Percentiles rank a stretch among this genome's conserved stretches.
Evolutionary conservation across 2,113 vertebrate genomes (phyloP).

Genomic region (Rhinolophus ferrumequinum): DNA sequence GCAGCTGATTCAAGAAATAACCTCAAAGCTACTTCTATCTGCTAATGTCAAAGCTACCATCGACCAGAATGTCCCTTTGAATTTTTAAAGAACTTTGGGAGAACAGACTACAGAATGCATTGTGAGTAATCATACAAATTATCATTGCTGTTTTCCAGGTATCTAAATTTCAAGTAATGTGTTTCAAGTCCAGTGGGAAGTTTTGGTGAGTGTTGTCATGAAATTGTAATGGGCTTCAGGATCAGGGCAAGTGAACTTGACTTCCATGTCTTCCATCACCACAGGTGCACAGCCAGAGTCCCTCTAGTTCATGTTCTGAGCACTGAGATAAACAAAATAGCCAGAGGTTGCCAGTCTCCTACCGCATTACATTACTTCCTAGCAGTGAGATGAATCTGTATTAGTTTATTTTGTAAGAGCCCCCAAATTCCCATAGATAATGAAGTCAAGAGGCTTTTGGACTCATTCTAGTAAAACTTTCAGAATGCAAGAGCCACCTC

Average conservation of each 20-base stretch:
- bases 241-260: background rate
- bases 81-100: conserved; percentile 12
- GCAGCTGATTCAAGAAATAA: conserved; percentile 21
- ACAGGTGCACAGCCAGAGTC: background rate
- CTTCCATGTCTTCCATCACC: background rate
- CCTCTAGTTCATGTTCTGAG: background rate
- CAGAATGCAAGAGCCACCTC: background rate
- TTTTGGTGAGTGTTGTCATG: background rate
- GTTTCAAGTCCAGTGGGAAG: background rate
- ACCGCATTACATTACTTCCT: background rate
- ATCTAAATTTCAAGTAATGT: background rate
- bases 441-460: conserved; percentile 48
- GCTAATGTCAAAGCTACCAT: background rate
- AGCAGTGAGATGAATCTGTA: background rate
- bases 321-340: background rate
- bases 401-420: conserved; percentile 37
- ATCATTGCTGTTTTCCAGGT: background rate
- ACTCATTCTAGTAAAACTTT: conserved; percentile 53
- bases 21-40: background rate
- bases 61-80: background rate
- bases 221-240: background rate
- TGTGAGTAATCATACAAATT: background rate
- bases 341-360: background rate
- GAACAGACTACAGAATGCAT: background rate
- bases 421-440: conserved; percentile 40